Conservation (phyloP, 2,888 invertebrate species). For the Altica lythri region DNA sequence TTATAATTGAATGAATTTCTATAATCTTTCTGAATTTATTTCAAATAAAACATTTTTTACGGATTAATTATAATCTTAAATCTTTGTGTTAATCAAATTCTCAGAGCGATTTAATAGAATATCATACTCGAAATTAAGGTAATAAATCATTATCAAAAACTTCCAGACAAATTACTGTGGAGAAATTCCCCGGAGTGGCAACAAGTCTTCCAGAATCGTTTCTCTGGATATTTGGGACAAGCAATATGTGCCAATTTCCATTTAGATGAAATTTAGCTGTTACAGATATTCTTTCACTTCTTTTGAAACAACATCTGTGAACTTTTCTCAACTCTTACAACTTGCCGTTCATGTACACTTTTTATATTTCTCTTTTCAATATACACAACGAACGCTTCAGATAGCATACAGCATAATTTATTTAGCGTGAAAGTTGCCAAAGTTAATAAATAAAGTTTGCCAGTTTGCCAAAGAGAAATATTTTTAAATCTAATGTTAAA, state of each 20-base stretch:
- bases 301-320: constrained; percentile 46
- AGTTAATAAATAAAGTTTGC: constrained; percentile 15
- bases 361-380: constrained; percentile 5
- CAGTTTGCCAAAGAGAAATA: constrained; percentile 1
- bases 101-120: too few species aligned
- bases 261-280: constrained; percentile 49
- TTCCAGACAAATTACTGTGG: neutral
- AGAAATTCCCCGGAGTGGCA: neutral
- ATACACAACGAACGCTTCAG: constrained; percentile 10
- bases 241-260: constrained; percentile 51
- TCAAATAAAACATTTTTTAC: too few species aligned
- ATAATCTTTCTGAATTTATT: too few species aligned
- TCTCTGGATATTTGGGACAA: constrained; percentile 37
- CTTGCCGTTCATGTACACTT: constrained; percentile 2
- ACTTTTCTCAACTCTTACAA: constrained; percentile 41
- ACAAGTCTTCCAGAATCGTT: neutral
- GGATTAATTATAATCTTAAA: too few species aligned
- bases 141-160: too few species aligned
- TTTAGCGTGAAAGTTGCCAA: constrained; percentile 13
- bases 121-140: too few species aligned
- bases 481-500: too few species aligned
- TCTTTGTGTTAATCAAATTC: too few species aligned
- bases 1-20: too few species aligned
- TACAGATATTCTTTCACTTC: constrained; percentile 45
- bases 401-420: constrained; percentile 10